Conservation (phyloP, 2,888 invertebrate species). For the Cryptus viduatorius region DNA sequence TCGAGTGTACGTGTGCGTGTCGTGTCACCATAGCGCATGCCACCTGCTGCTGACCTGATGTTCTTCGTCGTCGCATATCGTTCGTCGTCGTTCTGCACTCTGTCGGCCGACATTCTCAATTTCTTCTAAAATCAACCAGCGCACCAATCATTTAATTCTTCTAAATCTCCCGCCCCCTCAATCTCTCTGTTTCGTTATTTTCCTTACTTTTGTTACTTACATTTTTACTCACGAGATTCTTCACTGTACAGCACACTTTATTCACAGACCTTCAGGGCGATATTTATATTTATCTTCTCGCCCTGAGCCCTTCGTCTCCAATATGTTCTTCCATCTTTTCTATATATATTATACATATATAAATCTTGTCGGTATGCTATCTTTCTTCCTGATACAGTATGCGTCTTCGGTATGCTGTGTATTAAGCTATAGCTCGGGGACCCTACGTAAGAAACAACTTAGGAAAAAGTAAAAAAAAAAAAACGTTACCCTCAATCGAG, state of each 20-base stretch:
- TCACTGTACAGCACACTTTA: neutral
- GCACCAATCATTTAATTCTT: neutral
- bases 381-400: neutral
- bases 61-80: conserved; percentile 37
- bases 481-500: neutral
- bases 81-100: conserved; percentile 39
- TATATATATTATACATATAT: neutral
- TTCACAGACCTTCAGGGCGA: neutral
- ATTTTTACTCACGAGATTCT: neutral
- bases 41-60: conserved; percentile 69
- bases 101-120: conserved; percentile 12
- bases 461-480: neutral
- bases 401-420: neutral
- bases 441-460: too few species aligned
- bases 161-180: neutral
- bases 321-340: neutral
- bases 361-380: neutral
- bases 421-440: neutral
- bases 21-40: conserved; percentile 80
- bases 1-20: conserved; percentile 37
- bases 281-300: neutral
- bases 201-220: too few species aligned
- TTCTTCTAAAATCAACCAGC: neutral
- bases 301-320: neutral
- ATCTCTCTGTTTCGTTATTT: too few species aligned